Conservation (phyloP, 2,113 vertebrate species). For the Perca flavescens region DNA sequence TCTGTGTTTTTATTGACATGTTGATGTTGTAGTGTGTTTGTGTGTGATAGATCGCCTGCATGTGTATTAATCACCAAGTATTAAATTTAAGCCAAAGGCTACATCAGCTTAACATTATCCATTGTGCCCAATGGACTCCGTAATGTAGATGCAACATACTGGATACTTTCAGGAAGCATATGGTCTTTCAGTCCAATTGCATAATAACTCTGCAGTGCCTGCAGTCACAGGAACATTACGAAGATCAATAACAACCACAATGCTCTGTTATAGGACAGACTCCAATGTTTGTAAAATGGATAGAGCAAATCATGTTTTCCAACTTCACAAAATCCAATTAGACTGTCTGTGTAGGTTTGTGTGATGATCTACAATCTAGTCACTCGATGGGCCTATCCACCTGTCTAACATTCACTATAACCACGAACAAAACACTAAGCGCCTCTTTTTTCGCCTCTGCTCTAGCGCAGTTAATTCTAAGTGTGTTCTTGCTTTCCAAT, state of each 20-base stretch:
- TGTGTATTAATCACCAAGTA: conserved; percentile 15
- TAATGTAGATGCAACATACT: conserved; percentile 33
- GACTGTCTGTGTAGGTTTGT: conserved; percentile 44
- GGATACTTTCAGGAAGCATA: conserved; percentile 53
- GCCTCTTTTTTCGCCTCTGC: conserved; percentile 8
- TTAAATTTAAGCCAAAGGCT: conserved; percentile 21
- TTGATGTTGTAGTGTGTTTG: conserved; percentile 15
- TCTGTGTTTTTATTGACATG: conserved; percentile 42
- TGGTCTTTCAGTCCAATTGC: conserved; percentile 50
- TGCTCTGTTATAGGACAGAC: conserved; percentile 45
- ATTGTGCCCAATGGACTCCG: conserved; percentile 14
- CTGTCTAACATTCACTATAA: conserved; percentile 35
- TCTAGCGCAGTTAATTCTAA: conserved; percentile 3
- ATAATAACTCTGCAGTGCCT: conserved; percentile 55
- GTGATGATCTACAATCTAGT: conserved; percentile 51
- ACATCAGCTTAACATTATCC: conserved; percentile 26
- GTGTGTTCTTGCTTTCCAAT: conserved; percentile 26
- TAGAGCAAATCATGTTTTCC: conserved; percentile 39
- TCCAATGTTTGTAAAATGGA: conserved; percentile 54
- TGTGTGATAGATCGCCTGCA: conserved; percentile 8
- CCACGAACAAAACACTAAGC: conserved; percentile 34
- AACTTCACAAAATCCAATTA: conserved; percentile 66
- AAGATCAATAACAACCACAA: conserved; percentile 68
- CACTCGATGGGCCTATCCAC: conserved; percentile 27
- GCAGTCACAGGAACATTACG: conserved; percentile 58